phyloP scores from a whole-genome alignment of 2,113 vertebrate genomes.

The Lasiurus borealis region DNA sequence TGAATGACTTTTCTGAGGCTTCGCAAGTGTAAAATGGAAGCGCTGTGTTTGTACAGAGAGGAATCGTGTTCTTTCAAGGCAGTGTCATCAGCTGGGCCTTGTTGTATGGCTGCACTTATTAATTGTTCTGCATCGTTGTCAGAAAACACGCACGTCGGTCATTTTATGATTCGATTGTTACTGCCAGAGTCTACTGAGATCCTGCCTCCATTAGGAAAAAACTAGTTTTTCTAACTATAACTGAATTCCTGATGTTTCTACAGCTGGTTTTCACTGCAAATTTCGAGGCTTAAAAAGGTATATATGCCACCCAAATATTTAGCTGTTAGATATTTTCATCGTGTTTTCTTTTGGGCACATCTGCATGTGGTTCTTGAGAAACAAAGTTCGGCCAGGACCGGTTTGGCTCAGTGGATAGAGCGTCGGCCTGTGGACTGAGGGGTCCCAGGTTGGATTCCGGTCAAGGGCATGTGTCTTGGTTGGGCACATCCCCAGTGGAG shows the following conservation, averaged over 20 bases:
- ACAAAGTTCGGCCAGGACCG: neutral
- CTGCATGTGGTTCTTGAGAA: neutral
- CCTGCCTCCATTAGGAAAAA: conserved; percentile 82
- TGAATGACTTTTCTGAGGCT: conserved; percentile 84
- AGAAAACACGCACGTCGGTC: conserved; percentile 81
- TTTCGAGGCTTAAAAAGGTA: conserved; percentile 71
- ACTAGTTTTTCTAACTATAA: conserved; percentile 81
- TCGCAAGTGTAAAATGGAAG: conserved; percentile 78
- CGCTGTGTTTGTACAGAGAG: conserved; percentile 76
- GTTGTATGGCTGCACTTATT: conserved; percentile 87
- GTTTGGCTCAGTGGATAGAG: too few species aligned
- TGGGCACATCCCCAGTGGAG: too few species aligned
- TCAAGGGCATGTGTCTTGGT: too few species aligned
- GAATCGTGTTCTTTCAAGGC: conserved; percentile 58
- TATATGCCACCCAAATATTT: conserved; percentile 22
- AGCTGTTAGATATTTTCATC: neutral
- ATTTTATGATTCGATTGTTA: conserved; percentile 85
- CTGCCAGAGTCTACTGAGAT: conserved; percentile 78
- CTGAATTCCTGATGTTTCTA: conserved; percentile 77
- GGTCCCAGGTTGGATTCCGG: too few species aligned
- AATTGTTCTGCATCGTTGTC: conserved; percentile 85
- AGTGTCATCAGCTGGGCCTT: conserved; percentile 81
- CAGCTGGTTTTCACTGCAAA: conserved; percentile 70
- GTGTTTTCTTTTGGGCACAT: neutral
- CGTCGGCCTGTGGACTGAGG: too few species aligned